phyloP scores from a whole-genome alignment of 2,797 vertebrate species.

The Ispidina picta region DNA sequence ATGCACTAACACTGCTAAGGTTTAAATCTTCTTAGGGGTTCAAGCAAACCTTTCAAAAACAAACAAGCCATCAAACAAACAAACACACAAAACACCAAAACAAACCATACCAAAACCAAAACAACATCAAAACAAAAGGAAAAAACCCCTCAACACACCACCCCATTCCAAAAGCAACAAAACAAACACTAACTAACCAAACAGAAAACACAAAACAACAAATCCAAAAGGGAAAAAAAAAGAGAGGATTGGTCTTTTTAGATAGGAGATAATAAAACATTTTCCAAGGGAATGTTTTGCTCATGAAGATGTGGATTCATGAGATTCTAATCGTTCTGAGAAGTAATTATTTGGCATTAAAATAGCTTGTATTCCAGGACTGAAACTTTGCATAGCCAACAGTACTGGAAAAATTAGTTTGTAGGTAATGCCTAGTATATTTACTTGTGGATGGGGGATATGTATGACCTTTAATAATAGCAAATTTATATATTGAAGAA shows the following conservation, averaged over 20 bases:
- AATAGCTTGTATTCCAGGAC: background rate
- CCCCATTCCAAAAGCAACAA: background rate
- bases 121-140: too few species aligned
- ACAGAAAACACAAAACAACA: background rate
- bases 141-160: too few species aligned
- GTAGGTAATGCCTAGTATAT: background rate
- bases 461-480: background rate
- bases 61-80: too few species aligned
- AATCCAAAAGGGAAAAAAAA: background rate
- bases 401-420: background rate
- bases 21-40: background rate
- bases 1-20: accelerated
- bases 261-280: background rate
- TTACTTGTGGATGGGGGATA: background rate
- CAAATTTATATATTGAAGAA: background rate
- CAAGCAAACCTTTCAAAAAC: background rate
- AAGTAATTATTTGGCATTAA: background rate
- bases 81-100: background rate
- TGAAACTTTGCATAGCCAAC: background rate
- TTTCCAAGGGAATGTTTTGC: background rate
- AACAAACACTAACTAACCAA: background rate
- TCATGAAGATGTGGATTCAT: background rate
- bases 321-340: background rate
- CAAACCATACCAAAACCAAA: too few species aligned
- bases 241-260: background rate